phyloP scores from a whole-genome alignment of 1,140 invertebrate genomes.

The Trichonephila inaurata region DNA sequence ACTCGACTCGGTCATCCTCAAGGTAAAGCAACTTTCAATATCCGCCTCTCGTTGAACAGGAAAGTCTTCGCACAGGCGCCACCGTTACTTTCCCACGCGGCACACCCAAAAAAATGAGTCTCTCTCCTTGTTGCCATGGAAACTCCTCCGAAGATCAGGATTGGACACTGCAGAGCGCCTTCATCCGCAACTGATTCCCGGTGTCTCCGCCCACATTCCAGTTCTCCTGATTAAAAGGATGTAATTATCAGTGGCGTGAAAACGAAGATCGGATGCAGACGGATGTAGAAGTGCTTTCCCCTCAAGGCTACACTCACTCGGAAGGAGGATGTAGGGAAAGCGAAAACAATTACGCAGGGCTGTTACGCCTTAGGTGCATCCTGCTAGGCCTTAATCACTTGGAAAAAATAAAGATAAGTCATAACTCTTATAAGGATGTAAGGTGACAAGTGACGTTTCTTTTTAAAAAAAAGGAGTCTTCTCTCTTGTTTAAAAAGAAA shows the following conservation, averaged over 20 bases:
- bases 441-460: neutral
- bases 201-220: slow-evolving; percentile 38
- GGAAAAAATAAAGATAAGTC: neutral
- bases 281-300: neutral
- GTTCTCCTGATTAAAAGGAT: neutral
- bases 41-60: neutral
- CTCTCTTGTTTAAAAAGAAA: neutral
- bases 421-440: neutral
- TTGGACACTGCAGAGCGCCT: neutral
- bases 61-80: neutral
- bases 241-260: neutral
- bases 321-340: neutral
- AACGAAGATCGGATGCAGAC: slow-evolving; percentile 8
- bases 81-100: slow-evolving; percentile 34
- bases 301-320: neutral
- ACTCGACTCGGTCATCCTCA: neutral
- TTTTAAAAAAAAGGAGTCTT: neutral
- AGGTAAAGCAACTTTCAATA: neutral
- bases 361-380: neutral
- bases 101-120: slow-evolving; percentile 16
- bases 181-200: slow-evolving; percentile 24
- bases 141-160: slow-evolving; percentile 38
- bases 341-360: neutral
- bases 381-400: neutral
- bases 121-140: slow-evolving; percentile 10